phyloP scores from a whole-genome alignment of 2,797 vertebrate genomes.

The Melanotaenia nigrans region DNA sequence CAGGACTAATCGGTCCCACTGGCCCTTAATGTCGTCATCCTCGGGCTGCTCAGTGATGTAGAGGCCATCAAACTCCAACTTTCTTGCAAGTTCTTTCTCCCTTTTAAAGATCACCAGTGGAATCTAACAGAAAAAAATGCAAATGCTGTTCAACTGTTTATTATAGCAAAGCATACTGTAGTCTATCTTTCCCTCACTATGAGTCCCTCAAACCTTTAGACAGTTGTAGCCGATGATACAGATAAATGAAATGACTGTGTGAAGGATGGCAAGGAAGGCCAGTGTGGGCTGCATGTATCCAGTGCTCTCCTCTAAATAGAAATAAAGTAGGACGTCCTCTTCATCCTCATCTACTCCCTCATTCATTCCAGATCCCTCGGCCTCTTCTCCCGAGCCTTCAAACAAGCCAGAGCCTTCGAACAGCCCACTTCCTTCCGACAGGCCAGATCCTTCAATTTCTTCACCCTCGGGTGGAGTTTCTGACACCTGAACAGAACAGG shows the following conservation, averaged over 20 bases:
- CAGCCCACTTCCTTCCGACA: slow-evolving; percentile 76
- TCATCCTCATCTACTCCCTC: slow-evolving; percentile 83
- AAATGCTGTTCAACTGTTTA: neutral
- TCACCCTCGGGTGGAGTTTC: slow-evolving; percentile 85
- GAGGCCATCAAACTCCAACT: slow-evolving; percentile 93
- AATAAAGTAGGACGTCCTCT: slow-evolving; percentile 89
- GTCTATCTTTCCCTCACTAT: neutral
- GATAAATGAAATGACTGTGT: slow-evolving; percentile 93
- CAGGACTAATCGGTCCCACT: slow-evolving; percentile 94
- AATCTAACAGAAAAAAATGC: slow-evolving; percentile 76
- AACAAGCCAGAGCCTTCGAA: slow-evolving; percentile 82
- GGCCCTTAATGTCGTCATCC: slow-evolving; percentile 94
- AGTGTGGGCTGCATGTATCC: slow-evolving; percentile 96
- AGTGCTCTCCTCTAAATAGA: slow-evolving; percentile 93
- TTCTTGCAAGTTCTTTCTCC: slow-evolving; percentile 94
- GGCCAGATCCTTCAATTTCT: slow-evolving; percentile 73
- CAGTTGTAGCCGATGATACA: slow-evolving; percentile 98
- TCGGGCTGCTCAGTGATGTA: slow-evolving; percentile 95
- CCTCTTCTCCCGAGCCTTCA: slow-evolving; percentile 79
- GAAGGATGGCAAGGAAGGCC: slow-evolving; percentile 85
- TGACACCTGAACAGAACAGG: slow-evolving; percentile 85
- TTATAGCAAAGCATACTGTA: neutral
- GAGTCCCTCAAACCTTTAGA: slow-evolving; percentile 84
- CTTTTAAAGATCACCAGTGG: slow-evolving; percentile 95
- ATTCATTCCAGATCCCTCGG: slow-evolving; percentile 77